Evolutionary conservation across 2,888 invertebrate species (phyloP).

Genomic region (Polydrusus tereticollis): DNA sequence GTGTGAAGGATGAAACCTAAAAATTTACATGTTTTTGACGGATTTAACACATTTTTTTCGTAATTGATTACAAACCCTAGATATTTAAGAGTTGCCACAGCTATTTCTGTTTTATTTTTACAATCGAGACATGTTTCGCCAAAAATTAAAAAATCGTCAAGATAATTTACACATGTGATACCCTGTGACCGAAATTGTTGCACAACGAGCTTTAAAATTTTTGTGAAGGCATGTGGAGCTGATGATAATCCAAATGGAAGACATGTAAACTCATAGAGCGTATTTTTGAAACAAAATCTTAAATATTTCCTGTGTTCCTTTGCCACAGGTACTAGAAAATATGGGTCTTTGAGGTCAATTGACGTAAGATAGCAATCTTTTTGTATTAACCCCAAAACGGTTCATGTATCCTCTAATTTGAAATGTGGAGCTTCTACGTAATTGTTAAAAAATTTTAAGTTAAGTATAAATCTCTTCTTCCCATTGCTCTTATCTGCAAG

Average conservation of each 20-base stretch:
- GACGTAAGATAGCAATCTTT: background rate
- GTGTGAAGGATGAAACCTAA: background rate
- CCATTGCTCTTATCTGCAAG: slow-evolving; percentile 12
- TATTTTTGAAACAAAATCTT: too few relatives aligned
- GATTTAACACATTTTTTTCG: background rate
- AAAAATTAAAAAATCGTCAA: slow-evolving; percentile 17
- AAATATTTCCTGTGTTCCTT: background rate
- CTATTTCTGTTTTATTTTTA: slow-evolving; percentile 1
- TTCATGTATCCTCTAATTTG: slow-evolving; percentile 6
- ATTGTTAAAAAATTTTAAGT: slow-evolving; percentile 13
- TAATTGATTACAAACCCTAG: slow-evolving; percentile 3
- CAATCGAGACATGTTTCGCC: slow-evolving; percentile 11
- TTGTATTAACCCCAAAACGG: background rate
- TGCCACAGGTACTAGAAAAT: slow-evolving; percentile 49
- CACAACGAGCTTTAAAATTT: background rate
- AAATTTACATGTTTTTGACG: slow-evolving; percentile 5
- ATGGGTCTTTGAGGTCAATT: slow-evolving; percentile 15
- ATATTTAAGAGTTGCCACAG: background rate
- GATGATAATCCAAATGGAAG: slow-evolving; percentile 15
- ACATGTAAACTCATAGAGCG: slow-evolving; percentile 17
- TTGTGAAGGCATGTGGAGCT: slow-evolving; percentile 3
- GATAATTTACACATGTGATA: slow-evolving; percentile 6
- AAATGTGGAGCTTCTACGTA: slow-evolving; percentile 8
- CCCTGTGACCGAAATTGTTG: background rate
- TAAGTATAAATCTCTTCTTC: slow-evolving; percentile 13